These are phyloP conservation scores for Grapholita molesta DNA, from an alignment of 1,140 invertebrate genomes.

Conservation along the genomic window DNA sequence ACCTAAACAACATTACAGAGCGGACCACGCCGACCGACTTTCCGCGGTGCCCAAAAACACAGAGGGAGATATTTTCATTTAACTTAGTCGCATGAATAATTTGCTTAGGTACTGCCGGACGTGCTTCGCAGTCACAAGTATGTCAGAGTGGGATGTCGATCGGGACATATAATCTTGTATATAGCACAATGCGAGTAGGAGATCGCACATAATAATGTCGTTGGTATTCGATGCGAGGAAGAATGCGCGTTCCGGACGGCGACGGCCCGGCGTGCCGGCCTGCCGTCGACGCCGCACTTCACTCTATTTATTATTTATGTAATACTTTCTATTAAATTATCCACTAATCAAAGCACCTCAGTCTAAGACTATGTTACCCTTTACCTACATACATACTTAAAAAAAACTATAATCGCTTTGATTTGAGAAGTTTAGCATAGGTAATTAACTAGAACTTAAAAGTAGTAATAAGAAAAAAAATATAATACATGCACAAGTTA, in stretches of 20 bases:
- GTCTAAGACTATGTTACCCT: no score
- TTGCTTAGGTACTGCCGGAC: slow-evolving; percentile 8
- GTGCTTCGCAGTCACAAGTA: slow-evolving; percentile 9
- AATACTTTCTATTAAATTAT: not conserved
- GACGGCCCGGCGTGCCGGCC: not conserved
- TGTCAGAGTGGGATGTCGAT: not conserved
- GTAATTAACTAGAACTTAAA: no score
- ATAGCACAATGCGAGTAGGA: slow-evolving; percentile 12
- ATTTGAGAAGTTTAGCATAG: no score
- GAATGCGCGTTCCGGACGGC: slow-evolving; percentile 5
- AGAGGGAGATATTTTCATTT: slow-evolving; percentile 1
- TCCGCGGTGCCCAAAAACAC: not conserved
- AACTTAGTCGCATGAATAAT: slow-evolving; percentile 15
- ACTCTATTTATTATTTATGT: not conserved
- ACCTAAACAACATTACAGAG: no score
- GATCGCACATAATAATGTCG: slow-evolving; percentile 16
- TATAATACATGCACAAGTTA: no score
- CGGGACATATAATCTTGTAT: not conserved
- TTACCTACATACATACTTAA: no score
- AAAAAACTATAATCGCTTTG: no score
- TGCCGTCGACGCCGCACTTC: not conserved
- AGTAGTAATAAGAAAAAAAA: no score
- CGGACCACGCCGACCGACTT: not conserved
- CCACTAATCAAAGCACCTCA: no score
- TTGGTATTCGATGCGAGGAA: slow-evolving; percentile 9